These are phyloP conservation scores for Ammodytes dubius DNA, from an alignment of 2,113 vertebrate species.

Conservation along the genomic window DNA sequence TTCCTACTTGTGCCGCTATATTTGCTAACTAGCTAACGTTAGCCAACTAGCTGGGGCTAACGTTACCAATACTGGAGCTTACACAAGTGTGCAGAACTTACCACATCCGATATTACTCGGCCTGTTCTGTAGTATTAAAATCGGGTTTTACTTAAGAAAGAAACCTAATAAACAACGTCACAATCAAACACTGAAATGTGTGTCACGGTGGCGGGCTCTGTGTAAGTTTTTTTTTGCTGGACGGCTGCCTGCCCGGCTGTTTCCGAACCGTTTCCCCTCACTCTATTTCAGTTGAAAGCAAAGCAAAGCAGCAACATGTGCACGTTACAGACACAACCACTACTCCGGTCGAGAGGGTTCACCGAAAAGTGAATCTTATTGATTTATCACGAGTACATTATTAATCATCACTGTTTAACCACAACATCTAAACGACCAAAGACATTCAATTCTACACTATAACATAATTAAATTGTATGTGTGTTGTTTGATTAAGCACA, in stretches of 20 bases:
- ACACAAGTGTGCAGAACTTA: conserved; percentile 85
- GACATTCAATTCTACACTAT: accelerated
- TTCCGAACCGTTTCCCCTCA: conserved; percentile 77
- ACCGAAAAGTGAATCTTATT: background rate
- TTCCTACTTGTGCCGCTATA: conserved; percentile 66
- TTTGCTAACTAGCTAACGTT: conserved; percentile 72
- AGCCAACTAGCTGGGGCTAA: conserved; percentile 78
- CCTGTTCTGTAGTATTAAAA: conserved; percentile 85
- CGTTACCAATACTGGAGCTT: conserved; percentile 59
- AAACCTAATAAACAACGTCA: conserved; percentile 65
- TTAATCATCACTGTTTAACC: background rate
- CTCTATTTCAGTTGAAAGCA: conserved; percentile 81
- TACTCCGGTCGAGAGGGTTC: conserved; percentile 1
- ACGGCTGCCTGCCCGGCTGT: conserved; percentile 79
- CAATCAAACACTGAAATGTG: conserved; percentile 66
- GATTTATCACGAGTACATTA: accelerated
- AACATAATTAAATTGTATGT: background rate
- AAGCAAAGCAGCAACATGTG: conserved; percentile 88
- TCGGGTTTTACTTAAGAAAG: conserved; percentile 66
- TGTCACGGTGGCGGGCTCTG: conserved; percentile 78
- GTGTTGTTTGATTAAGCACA: background rate
- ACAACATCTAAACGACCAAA: accelerated
- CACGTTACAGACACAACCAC: conserved; percentile 78
- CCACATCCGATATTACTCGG: conserved; percentile 89
- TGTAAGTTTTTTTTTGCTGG: conserved; percentile 81